Evolutionary conservation across 2,113 vertebrate genomes (phyloP).

Genomic region (Chionis minor): DNA sequence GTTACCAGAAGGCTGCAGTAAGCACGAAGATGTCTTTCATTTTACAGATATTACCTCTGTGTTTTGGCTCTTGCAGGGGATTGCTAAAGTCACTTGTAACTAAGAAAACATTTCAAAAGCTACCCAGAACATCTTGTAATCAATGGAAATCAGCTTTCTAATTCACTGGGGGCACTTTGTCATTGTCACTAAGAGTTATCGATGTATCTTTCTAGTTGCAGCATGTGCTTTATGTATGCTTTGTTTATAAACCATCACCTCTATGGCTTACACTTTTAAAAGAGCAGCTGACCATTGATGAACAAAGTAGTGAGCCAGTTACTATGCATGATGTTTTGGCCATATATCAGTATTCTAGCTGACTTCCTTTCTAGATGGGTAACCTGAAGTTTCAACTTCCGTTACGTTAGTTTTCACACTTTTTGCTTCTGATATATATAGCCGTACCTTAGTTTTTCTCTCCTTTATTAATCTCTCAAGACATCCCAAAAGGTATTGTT

Average conservation of each 20-base stretch:
- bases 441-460: not conserved
- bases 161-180: not conserved
- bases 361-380: not conserved
- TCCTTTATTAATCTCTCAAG: not conserved
- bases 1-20: not conserved
- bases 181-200: not conserved
- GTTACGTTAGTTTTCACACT: not conserved
- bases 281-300: not conserved
- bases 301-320: not conserved
- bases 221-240: not conserved
- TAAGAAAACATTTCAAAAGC: not conserved
- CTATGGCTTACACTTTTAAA: not conserved
- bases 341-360: not conserved
- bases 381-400: not conserved
- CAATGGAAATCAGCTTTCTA: not conserved
- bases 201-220: not conserved
- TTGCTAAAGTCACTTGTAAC: not conserved
- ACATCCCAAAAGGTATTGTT: not conserved
- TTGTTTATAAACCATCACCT: not conserved
- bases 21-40: not conserved
- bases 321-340: not conserved
- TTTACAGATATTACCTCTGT: not conserved
- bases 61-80: not conserved
- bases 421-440: not conserved
- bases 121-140: fast-evolving